phyloP scores from a whole-genome alignment of 2,888 invertebrate genomes.

The Seladonia tumulorum region DNA sequence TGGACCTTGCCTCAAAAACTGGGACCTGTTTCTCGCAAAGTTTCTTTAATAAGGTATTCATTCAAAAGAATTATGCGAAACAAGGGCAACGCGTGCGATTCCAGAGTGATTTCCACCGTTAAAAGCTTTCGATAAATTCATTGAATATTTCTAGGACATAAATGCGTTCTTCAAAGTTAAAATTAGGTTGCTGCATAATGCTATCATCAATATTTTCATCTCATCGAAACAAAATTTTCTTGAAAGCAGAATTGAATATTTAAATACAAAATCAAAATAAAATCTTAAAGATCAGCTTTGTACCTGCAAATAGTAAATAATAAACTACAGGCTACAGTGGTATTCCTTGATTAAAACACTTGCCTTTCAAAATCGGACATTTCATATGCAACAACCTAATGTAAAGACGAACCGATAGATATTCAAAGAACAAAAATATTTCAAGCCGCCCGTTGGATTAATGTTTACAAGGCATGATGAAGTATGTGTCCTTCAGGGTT shows the following conservation, averaged over 20 bases:
- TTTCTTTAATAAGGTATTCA: conserved; percentile 72
- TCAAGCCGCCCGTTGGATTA: not conserved
- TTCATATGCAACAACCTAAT: not conserved
- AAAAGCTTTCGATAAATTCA: not conserved
- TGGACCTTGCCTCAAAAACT: conserved; percentile 74
- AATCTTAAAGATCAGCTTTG: too few species aligned
- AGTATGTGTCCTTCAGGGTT: conserved; percentile 42
- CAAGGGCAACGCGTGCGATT: conserved; percentile 26
- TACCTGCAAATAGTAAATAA: too few species aligned
- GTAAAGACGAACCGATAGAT: not conserved
- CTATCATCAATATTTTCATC: too few species aligned
- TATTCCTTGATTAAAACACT: too few species aligned
- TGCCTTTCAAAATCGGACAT: not conserved
- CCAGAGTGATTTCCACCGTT: conserved; percentile 23
- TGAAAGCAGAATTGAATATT: too few species aligned
- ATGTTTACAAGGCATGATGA: not conserved
- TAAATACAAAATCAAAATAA: too few species aligned
- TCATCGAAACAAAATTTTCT: too few species aligned
- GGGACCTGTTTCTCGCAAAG: conserved; percentile 72
- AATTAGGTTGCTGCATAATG: too few species aligned
- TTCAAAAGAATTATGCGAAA: conserved; percentile 37
- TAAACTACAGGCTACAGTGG: too few species aligned
- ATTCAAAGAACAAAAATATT: not conserved
- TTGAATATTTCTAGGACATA: not conserved
- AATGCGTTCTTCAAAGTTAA: not conserved